Percentiles rank a stretch among this genome's conserved stretches.
Conservation (phyloP, 2,888 invertebrate species). For the Phlogophora meticulosa region DNA sequence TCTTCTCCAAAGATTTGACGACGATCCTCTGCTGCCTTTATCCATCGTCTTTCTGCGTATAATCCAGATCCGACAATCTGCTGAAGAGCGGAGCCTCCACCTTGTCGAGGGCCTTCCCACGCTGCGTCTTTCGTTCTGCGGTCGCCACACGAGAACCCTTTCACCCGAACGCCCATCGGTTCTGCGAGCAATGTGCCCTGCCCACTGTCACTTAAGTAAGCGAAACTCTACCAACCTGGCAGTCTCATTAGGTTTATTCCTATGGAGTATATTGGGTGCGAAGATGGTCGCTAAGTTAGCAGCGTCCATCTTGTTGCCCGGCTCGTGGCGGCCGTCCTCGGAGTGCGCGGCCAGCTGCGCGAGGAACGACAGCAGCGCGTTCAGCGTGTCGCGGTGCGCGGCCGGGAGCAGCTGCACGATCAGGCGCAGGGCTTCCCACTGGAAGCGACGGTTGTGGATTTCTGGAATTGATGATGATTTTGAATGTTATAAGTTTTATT, state of each 20-base stretch:
- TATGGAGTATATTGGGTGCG: slow-evolving; percentile 98
- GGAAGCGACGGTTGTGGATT: slow-evolving; percentile 95
- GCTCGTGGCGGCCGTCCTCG: slow-evolving; percentile 92
- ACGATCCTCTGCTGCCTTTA: too few relatives aligned
- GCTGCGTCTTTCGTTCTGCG: too few relatives aligned
- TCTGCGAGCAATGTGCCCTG: too few relatives aligned
- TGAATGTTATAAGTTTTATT: background rate
- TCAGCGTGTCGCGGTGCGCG: slow-evolving; percentile 97
- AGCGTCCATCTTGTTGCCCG: slow-evolving; percentile 98
- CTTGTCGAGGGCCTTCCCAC: too few relatives aligned
- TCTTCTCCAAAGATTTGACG: too few relatives aligned
- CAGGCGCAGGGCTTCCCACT: slow-evolving; percentile 96
- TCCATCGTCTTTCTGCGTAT: too few relatives aligned
- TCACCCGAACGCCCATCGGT: too few relatives aligned
- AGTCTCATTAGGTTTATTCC: slow-evolving; percentile 92
- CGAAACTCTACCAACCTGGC: slow-evolving; percentile 76
- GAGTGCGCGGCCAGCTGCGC: slow-evolving; percentile 94
- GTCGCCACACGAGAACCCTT: too few relatives aligned
- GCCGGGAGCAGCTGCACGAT: slow-evolving; percentile 96
- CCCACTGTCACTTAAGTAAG: too few relatives aligned
- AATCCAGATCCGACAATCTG: too few relatives aligned
- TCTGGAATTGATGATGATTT: slow-evolving; percentile 86
- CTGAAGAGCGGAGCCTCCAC: too few relatives aligned
- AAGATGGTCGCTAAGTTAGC: slow-evolving; percentile 98
- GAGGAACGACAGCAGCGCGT: slow-evolving; percentile 95